Percentiles rank a stretch among this genome's conserved stretches.
Conservation (phyloP, 1,140 invertebrate species). For the Trichonephila clavata region DNA sequence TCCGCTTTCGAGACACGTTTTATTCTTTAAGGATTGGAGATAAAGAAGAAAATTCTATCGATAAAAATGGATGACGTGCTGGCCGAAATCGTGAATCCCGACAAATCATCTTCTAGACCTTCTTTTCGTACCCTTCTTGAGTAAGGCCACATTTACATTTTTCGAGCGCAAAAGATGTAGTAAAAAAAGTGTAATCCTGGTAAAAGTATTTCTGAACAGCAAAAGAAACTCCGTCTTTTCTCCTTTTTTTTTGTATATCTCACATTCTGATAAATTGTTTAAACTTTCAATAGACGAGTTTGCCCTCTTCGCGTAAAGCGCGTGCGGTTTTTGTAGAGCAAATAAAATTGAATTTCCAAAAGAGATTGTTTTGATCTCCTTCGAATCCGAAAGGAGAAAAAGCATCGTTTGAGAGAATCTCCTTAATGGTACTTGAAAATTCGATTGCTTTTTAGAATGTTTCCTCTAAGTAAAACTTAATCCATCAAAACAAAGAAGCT, state of each 20-base stretch:
- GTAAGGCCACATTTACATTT: slow-evolving; percentile 59
- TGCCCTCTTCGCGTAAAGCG: slow-evolving; percentile 47
- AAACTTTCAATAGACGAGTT: slow-evolving; percentile 61
- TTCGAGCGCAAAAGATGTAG: background rate
- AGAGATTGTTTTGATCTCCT: background rate
- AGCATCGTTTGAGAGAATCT: background rate
- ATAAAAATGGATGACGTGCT: slow-evolving; percentile 27
- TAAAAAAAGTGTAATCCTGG: slow-evolving; percentile 59
- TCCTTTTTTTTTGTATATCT: background rate
- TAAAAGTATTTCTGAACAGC: slow-evolving; percentile 52
- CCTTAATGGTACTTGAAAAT: background rate
- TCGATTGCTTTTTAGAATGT: background rate
- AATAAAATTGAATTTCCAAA: slow-evolving; percentile 23
- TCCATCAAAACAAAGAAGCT: background rate
- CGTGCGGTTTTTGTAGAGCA: slow-evolving; percentile 21
- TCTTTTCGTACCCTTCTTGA: slow-evolving; percentile 7
- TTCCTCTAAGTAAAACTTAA: background rate
- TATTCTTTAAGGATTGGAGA: background rate
- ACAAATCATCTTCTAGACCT: slow-evolving; percentile 44
- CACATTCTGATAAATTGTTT: slow-evolving; percentile 62
- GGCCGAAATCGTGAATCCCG: background rate
- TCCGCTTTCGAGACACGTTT: slow-evolving; percentile 1
- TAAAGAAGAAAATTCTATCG: background rate
- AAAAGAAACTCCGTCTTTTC: slow-evolving; percentile 38
- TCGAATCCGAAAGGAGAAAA: background rate